Percentiles rank a stretch among this genome's conserved stretches.
phyloP scores from a whole-genome alignment of 2,888 invertebrate genomes.

The Metellina segmentata region DNA sequence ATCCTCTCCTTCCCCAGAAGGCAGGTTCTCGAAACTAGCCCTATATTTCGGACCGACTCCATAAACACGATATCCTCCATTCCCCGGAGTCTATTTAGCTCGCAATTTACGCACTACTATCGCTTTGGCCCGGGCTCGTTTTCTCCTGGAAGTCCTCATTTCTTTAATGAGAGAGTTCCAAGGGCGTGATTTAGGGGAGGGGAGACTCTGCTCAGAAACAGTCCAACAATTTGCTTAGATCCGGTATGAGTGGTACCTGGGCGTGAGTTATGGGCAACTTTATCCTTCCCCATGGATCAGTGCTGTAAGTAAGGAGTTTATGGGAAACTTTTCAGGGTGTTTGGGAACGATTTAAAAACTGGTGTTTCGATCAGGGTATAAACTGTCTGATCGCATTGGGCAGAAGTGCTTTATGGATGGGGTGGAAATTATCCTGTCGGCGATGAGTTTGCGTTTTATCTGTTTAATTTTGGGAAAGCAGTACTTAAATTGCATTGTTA shows the following conservation, averaged over 20 bases:
- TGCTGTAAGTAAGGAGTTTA: neutral
- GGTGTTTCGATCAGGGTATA: neutral
- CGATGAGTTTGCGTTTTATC: neutral
- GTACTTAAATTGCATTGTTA: too few relatives aligned
- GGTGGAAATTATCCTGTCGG: neutral
- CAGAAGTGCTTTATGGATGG: neutral
- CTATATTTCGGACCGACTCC: neutral
- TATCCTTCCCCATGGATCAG: neutral
- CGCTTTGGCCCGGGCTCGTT: neutral
- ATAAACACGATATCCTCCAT: neutral
- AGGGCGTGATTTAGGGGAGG: slow-evolving; percentile 14
- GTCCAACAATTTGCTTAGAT: slow-evolving; percentile 14
- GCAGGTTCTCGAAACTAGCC: neutral
- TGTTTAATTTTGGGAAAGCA: too few relatives aligned
- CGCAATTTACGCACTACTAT: slow-evolving; percentile 9
- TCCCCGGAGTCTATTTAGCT: slow-evolving; percentile 24
- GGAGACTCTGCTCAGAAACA: neutral
- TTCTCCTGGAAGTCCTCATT: slow-evolving; percentile 1
- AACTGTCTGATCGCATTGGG: neutral
- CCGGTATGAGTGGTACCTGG: slow-evolving; percentile 4
- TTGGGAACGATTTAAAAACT: neutral
- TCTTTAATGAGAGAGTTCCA: slow-evolving; percentile 26
- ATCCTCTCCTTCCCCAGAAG: neutral
- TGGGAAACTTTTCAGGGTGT: neutral
- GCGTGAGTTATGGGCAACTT: slow-evolving; percentile 1